These are phyloP conservation scores for Myopa testacea DNA, from an alignment of 2,888 invertebrate species.

Conservation along the genomic window DNA sequence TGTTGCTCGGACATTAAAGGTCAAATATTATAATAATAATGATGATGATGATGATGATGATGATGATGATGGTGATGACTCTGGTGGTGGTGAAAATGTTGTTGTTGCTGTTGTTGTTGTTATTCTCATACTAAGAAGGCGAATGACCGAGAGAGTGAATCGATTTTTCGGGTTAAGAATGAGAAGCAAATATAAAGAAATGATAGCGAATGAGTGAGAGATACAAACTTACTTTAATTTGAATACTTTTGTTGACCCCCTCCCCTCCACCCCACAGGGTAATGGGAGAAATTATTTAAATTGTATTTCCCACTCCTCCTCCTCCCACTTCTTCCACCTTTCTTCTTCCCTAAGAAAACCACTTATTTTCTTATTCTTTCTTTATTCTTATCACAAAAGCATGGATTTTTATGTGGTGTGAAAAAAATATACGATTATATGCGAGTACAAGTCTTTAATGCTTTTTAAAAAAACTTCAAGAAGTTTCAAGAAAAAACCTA, in stretches of 20 bases:
- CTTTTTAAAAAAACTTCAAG: too few relatives aligned
- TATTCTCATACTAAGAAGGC: neutral
- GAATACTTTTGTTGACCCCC: neutral
- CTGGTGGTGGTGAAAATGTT: slow-evolving; percentile 46
- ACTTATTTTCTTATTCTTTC: neutral
- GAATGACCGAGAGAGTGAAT: slow-evolving; percentile 10
- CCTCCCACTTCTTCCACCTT: neutral
- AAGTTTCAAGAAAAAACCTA: neutral
- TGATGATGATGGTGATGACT: too few relatives aligned
- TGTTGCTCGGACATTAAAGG: slow-evolving; percentile 57
- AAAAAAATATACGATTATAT: neutral
- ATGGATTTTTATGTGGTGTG: neutral
- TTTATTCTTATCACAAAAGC: neutral
- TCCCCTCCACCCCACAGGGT: neutral
- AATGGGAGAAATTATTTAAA: slow-evolving; percentile 3
- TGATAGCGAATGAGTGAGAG: neutral
- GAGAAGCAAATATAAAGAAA: neutral
- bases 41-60: too few relatives aligned
- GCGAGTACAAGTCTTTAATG: neutral
- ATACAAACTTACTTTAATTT: neutral
- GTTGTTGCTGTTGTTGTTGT: slow-evolving; percentile 15
- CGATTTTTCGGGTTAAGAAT: slow-evolving; percentile 14
- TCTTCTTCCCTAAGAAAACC: neutral
- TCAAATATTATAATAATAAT: slow-evolving; percentile 49
- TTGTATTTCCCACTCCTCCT: neutral